Conservation (phyloP, 1,140 invertebrate species). For the Trinorchestia longiramus region DNA sequence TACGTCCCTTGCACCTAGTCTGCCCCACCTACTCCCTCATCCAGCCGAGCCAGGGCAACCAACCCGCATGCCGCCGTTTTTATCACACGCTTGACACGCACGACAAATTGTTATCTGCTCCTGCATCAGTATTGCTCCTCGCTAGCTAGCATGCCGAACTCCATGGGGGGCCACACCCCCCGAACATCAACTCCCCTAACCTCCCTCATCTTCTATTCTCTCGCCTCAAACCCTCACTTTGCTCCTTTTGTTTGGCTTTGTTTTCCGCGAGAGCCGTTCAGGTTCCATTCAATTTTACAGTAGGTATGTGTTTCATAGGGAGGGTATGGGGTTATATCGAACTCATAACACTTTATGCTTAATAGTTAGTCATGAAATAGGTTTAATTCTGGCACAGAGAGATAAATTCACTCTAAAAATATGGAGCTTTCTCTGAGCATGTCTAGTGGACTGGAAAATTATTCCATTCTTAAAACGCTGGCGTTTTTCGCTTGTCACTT, state of each 20-base stretch:
- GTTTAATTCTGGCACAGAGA: not conserved
- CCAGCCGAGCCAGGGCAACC: constrained; percentile 4
- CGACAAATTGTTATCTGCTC: constrained; percentile 55
- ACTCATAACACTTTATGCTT: not conserved
- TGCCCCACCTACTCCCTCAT: not conserved
- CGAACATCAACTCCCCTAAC: not conserved
- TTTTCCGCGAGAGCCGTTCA: not conserved
- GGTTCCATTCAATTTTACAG: not conserved
- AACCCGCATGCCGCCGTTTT: constrained; percentile 54
- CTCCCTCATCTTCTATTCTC: constrained; percentile 18
- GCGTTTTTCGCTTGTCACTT: not conserved
- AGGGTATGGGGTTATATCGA: not conserved
- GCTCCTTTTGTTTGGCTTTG: not conserved
- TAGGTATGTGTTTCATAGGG: not conserved
- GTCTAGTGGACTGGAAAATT: not conserved
- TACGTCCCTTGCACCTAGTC: not conserved
- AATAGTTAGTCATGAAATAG: not conserved
- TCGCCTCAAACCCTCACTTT: constrained; percentile 10
- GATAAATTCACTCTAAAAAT: not conserved
- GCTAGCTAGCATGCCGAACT: constrained; percentile 53
- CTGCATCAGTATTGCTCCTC: constrained; percentile 54
- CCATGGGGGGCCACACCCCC: constrained; percentile 31
- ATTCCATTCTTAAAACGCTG: not conserved
- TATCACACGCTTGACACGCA: constrained; percentile 53
- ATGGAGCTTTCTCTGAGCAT: not conserved